Percentiles rank a stretch among this genome's conserved stretches.
phyloP scores from a whole-genome alignment of 1,140 invertebrate genomes.

The Zaprionus kolodkinae region DNA sequence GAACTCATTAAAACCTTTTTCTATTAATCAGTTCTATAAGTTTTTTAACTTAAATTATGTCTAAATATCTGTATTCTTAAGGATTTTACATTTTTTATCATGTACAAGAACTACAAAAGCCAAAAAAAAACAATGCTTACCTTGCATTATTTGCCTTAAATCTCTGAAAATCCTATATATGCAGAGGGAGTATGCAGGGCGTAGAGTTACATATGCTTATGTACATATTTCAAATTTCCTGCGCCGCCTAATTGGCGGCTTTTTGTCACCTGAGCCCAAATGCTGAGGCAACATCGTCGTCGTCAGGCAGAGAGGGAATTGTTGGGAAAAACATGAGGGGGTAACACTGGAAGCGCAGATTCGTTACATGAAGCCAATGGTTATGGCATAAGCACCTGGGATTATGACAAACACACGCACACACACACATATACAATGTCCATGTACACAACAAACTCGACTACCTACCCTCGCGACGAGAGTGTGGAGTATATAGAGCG shows the following conservation, averaged over 20 bases:
- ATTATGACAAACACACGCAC: constrained; percentile 5
- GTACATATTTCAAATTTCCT: constrained; percentile 12
- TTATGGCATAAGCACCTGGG: constrained; percentile 23
- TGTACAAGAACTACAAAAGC: background rate
- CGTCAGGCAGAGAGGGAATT: too few relatives aligned
- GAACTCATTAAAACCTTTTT: too few relatives aligned
- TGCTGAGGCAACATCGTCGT: background rate
- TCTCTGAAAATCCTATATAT: background rate
- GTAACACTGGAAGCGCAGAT: constrained; percentile 20
- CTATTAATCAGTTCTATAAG: background rate
- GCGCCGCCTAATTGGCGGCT: constrained; percentile 26
- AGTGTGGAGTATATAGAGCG: background rate
- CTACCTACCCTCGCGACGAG: constrained; percentile 27
- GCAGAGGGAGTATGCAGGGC: background rate
- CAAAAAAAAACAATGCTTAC: background rate
- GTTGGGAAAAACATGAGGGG: constrained; percentile 6
- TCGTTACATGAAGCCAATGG: constrained; percentile 29
- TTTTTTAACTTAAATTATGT: background rate
- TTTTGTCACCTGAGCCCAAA: constrained; percentile 28
- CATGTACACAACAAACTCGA: background rate
- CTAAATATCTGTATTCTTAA: background rate
- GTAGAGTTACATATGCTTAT: constrained; percentile 1
- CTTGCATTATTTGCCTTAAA: background rate
- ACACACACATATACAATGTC: background rate
- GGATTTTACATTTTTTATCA: background rate